Conservation (phyloP, 1,140 invertebrate genomes). For the Aphis craccivora region DNA sequence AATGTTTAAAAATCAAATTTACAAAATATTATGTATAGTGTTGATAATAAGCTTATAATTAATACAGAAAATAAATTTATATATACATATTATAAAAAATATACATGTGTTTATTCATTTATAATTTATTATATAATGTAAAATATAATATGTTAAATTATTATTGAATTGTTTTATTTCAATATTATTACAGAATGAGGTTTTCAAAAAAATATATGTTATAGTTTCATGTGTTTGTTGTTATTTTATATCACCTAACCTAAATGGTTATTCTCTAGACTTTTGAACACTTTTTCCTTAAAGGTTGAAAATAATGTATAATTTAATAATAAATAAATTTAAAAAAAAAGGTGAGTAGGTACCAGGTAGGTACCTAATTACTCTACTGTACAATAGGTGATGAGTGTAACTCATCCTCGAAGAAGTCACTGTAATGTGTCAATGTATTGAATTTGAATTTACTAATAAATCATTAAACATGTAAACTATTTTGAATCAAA, state of each 20-base stretch:
- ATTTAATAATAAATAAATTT: neutral
- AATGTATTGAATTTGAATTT: no score
- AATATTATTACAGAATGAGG: conserved; percentile 16
- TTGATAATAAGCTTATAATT: conserved; percentile 43
- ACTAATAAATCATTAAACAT: no score
- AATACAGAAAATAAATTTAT: conserved; percentile 6
- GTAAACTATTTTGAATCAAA: no score
- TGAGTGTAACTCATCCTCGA: no score
- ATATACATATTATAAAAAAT: conserved; percentile 1
- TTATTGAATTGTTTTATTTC: conserved; percentile 37
- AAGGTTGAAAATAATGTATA: neutral
- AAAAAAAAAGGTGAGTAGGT: neutral
- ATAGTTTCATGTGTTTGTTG: conserved; percentile 35
- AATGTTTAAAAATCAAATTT: conserved; percentile 52
- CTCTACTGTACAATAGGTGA: no score
- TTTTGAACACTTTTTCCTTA: neutral
- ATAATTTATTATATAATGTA: neutral
- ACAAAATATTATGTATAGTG: conserved; percentile 52
- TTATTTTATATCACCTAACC: conserved; percentile 10
- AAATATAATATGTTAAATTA: neutral
- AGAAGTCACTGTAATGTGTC: no score
- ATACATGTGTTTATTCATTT: neutral
- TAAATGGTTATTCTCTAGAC: neutral
- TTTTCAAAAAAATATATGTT: conserved; percentile 49
- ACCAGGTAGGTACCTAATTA: no score